Conservation (phyloP, 2,797 vertebrate genomes). For the Hypotaenidia philippensis region DNA sequence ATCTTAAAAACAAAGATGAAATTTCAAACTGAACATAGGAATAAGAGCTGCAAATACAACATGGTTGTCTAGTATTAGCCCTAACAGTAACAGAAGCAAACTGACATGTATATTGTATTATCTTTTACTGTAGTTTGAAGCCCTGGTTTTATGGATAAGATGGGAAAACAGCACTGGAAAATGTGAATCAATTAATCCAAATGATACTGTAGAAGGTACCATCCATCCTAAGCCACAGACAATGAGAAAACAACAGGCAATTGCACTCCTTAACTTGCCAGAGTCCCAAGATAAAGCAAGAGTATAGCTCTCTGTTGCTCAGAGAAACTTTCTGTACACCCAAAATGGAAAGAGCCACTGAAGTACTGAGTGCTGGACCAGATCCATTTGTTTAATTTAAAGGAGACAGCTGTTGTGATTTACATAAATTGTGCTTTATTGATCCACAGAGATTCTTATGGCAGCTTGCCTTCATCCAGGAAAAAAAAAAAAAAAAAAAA, state of each 20-base stretch:
- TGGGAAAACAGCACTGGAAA: neutral
- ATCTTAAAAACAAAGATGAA: neutral
- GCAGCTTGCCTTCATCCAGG: conserved; percentile 52
- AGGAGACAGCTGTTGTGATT: conserved; percentile 56
- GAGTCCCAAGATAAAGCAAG: neutral
- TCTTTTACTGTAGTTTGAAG: neutral
- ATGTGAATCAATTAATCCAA: conserved; percentile 15
- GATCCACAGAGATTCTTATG: conserved; percentile 53
- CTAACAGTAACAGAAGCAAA: neutral
- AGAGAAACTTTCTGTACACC: conserved; percentile 2
- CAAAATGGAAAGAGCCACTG: conserved; percentile 29
- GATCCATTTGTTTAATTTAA: conserved; percentile 63
- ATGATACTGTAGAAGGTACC: neutral
- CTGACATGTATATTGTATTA: neutral
- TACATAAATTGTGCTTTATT: conserved; percentile 64
- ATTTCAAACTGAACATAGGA: neutral
- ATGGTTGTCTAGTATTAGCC: neutral
- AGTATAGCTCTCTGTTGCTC: neutral
- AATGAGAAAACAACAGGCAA: neutral
- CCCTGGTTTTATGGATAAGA: neutral
- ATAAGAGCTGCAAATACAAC: neutral
- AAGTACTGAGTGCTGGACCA: conserved; percentile 11
- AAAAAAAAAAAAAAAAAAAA: neutral
- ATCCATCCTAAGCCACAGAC: neutral
- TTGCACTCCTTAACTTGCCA: conserved; percentile 13